phyloP scores from a whole-genome alignment of 2,797 vertebrate species.

The Phalanger gymnotis region DNA sequence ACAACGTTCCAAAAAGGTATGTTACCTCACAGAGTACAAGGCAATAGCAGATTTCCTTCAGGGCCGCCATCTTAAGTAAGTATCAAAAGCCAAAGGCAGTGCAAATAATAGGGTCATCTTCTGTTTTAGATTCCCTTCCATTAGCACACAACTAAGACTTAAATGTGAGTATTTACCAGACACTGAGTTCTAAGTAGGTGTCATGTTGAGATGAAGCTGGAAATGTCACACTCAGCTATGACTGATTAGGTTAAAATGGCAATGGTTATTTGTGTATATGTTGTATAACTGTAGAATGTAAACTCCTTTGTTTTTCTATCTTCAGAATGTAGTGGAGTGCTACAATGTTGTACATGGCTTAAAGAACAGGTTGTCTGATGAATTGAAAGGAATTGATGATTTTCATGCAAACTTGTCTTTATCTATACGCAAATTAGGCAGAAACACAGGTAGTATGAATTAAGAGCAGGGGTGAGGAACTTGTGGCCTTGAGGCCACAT shows the following conservation, averaged over 20 bases:
- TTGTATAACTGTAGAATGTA: not conserved
- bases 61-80: conserved; percentile 20
- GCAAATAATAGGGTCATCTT: conserved; percentile 45
- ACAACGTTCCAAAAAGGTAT: conserved; percentile 40
- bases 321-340: not conserved
- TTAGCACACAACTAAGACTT: conserved; percentile 20
- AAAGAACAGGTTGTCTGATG: not conserved
- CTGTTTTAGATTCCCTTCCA: conserved; percentile 45
- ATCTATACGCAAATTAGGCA: not conserved
- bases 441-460: not conserved
- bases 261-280: not conserved
- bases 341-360: not conserved
- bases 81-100: conserved; percentile 59
- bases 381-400: not conserved
- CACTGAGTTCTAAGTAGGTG: not conserved
- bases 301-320: not conserved
- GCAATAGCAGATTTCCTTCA: not conserved
- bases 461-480: not conserved
- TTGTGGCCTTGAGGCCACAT: too few relatives aligned
- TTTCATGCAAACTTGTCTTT: not conserved
- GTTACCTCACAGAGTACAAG: conserved; percentile 36
- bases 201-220: not conserved
- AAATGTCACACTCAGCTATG: not conserved
- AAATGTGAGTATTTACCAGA: not conserved
- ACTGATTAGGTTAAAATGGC: not conserved